Base-by-base conservation (phyloP, 2,888 invertebrate genomes). In the Cryptophagus acutangulus region DNA sequence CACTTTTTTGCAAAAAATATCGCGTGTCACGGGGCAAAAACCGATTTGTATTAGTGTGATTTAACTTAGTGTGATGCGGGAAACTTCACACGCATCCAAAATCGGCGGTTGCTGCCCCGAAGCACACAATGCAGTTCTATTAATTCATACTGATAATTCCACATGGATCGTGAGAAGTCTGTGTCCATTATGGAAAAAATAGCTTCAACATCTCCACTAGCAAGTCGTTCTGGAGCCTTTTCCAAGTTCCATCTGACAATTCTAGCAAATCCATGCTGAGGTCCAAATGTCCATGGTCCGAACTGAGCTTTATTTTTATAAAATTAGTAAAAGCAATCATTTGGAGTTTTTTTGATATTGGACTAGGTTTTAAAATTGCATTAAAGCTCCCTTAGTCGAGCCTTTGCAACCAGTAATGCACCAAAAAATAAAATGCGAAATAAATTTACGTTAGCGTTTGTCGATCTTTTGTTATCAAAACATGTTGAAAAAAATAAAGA, bases 261-360 rank as follows among this genome's bases (percentile, higher is more conserved):
- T 63, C 94, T 79, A 38, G 93, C 94, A 76, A 96, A 96, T 40
- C 96, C 95, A 73, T 95, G 95, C 64, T 93, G 92, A 2, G 95
- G 94, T 3, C 95, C 94, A 72, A 85, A 87, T 48, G 85, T 82
- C 94, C 94, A 95, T 55, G 88, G 83, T 40, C 94, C 95, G 72
- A 94, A 95, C 76, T 93, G 91, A 58, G 95, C 94, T 94, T 73
- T 8, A 71, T 25, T 25, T 25, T n/a, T 30, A 43, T 6, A 6
- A 28, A 13, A 31, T 31, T 15, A 15, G n/a, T n/a, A n/a, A n/a
- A n/a, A n/a, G n/a, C n/a, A 4, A 10, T 26, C 13, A 26, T 26
- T 13, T 26, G 26, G 3, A 26, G 4, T 26, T 26, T 4, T 26
- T 26, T 2, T 3, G 13, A n/a, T n/a, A n/a, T n/a, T n/a, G n/a